These are phyloP conservation scores for Chelonoidis abingdonii DNA, from an alignment of 2,113 vertebrate species.

Conservation along the genomic window DNA sequence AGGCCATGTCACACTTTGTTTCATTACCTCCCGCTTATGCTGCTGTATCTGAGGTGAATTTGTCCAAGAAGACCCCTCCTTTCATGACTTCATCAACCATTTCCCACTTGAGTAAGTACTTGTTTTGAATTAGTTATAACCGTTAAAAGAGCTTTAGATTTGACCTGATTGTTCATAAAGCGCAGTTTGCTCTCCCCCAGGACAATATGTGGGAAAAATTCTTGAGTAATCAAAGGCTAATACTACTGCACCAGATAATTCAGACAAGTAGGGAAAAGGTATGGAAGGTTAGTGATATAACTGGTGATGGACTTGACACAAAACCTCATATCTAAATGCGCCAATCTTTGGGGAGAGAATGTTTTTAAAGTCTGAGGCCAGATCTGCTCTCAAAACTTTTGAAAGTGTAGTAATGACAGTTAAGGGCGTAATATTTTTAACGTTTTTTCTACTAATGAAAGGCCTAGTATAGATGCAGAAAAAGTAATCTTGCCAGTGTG, in stretches of 20 bases:
- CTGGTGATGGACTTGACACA: not conserved
- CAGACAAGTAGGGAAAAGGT: not conserved
- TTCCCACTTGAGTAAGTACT: conserved; percentile 92
- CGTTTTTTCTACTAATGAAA: conserved; percentile 17
- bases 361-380: conserved; percentile 21
- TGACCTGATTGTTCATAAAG: not conserved
- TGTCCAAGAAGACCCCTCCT: conserved; percentile 88
- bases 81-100: conserved; percentile 85
- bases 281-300: not conserved
- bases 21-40: conserved; percentile 87
- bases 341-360: accelerated
- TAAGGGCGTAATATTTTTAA: not conserved
- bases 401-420: not conserved
- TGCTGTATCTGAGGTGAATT: conserved; percentile 87
- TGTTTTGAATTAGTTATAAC: conserved; percentile 47
- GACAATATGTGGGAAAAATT: not conserved
- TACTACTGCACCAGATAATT: not conserved
- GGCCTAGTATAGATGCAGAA: not conserved
- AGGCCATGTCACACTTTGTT: conserved; percentile 79
- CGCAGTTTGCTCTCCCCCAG: not conserved
- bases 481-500: not conserved
- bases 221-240: not conserved
- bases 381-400: accelerated
- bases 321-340: not conserved
- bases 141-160: conserved; percentile 29